Conservation (phyloP, 2,888 invertebrate genomes). For the Clostera curtula region DNA sequence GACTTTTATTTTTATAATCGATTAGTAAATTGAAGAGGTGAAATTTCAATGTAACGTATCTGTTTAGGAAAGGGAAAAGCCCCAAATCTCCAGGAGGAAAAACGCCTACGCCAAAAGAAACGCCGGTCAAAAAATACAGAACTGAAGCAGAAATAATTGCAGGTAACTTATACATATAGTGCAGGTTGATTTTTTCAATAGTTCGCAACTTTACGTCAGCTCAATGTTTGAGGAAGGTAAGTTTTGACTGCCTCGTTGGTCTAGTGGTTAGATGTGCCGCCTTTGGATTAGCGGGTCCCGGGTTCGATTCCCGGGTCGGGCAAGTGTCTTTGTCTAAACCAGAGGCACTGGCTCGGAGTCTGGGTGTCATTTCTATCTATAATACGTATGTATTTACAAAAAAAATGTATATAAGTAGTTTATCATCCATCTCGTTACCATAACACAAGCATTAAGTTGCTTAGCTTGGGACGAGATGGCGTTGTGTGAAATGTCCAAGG, state of each 20-base stretch:
- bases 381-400: background rate
- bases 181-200: too few species aligned
- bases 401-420: background rate
- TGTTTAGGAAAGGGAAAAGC: slow-evolving; percentile 36
- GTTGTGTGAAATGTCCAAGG: too few species aligned
- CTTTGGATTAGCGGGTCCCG: too few species aligned
- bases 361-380: background rate
- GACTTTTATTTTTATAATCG: background rate
- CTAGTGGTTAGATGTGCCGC: too few species aligned
- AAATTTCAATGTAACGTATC: background rate
- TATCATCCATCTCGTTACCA: background rate
- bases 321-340: too few species aligned
- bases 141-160: slow-evolving; percentile 54
- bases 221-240: too few species aligned
- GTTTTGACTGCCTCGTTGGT: too few species aligned
- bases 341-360: too few species aligned
- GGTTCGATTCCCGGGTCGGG: too few species aligned
- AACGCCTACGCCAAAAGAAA: slow-evolving; percentile 20
- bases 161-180: slow-evolving; percentile 31
- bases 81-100: slow-evolving; percentile 29
- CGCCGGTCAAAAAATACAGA: slow-evolving; percentile 30
- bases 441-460: too few species aligned
- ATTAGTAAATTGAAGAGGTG: background rate
- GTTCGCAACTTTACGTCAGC: too few species aligned
- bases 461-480: too few species aligned